Evolutionary conservation across 2,888 invertebrate genomes (phyloP).

Genomic region (Stenchaetothrips biformis): DNA sequence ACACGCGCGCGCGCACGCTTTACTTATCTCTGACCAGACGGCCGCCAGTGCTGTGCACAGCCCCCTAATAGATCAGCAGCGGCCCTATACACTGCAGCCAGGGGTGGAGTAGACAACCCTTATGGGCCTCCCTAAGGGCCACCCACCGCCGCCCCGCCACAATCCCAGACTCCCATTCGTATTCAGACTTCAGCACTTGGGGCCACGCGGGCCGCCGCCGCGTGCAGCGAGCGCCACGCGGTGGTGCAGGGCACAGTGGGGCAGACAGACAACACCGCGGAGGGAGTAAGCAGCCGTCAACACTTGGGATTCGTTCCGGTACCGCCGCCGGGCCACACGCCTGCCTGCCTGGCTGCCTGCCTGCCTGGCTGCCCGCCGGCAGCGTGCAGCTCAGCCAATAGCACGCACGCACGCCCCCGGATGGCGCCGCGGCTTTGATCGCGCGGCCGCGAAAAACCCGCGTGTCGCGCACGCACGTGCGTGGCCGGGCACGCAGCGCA

Average conservation of each 20-base stretch:
- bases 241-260: not conserved
- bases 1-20: not conserved
- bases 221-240: no score
- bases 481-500: no score
- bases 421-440: not conserved
- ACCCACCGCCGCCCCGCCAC: not conserved
- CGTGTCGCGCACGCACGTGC: no score
- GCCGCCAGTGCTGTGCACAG: not conserved
- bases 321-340: not conserved
- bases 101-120: not conserved
- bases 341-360: no score
- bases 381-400: not conserved
- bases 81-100: not conserved
- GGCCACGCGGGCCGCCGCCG: not conserved
- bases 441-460: conserved; percentile 8
- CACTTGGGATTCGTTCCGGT: not conserved
- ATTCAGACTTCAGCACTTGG: conserved; percentile 22
- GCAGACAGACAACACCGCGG: not conserved
- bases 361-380: not conserved
- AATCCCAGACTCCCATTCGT: conserved; percentile 23
- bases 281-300: not conserved
- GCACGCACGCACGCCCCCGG: not conserved
- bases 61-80: conserved; percentile 11
- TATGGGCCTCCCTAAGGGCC: conserved; percentile 6
- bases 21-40: not conserved